A percentile compares a stretch with the other conserved stretches of the same genome.
These are phyloP conservation scores for Argopecten irradians DNA, from an alignment of 1,140 invertebrate species.

Conservation along the genomic window DNA sequence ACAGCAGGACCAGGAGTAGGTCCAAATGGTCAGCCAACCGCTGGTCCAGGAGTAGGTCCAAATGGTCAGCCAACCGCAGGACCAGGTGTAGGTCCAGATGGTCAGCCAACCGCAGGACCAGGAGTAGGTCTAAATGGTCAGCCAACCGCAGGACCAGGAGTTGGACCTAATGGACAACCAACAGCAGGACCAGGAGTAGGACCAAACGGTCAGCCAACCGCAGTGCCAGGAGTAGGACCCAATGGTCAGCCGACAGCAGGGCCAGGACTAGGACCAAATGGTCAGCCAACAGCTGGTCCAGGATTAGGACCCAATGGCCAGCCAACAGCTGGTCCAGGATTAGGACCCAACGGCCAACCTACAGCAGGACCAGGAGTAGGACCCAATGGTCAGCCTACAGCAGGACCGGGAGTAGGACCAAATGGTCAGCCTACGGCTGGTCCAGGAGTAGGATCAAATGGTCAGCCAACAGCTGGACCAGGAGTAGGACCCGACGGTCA, in stretches of 20 bases:
- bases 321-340: slow-evolving; percentile 28
- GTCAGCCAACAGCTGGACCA: slow-evolving; percentile 33
- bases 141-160: slow-evolving; percentile 34
- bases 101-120: slow-evolving; percentile 37
- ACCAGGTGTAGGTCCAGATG: slow-evolving; percentile 31
- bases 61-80: slow-evolving; percentile 37
- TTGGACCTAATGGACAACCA: slow-evolving; percentile 17
- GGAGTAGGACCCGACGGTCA: not conserved
- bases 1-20: slow-evolving; percentile 12
- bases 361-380: not conserved
- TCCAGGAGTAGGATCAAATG: slow-evolving; percentile 26
- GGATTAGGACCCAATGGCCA: not conserved
- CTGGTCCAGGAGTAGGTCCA: not conserved
- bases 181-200: slow-evolving; percentile 36
- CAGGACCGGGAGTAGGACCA: slow-evolving; percentile 7
- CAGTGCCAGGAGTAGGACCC: slow-evolving; percentile 12
- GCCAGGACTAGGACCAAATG: slow-evolving; percentile 33
- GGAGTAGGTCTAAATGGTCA: not conserved
- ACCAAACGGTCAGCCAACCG: slow-evolving; percentile 45
- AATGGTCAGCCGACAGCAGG: slow-evolving; percentile 22
- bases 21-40: slow-evolving; percentile 33
- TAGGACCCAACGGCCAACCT: slow-evolving; percentile 28
- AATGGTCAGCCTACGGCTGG: slow-evolving; percentile 37
- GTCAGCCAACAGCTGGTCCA: slow-evolving; percentile 26
- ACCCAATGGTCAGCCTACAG: slow-evolving; percentile 13